A percentile compares a stretch with the other conserved stretches of the same genome.
Conservation (phyloP, 1,140 invertebrate species). For the Hyles euphorbiae region DNA sequence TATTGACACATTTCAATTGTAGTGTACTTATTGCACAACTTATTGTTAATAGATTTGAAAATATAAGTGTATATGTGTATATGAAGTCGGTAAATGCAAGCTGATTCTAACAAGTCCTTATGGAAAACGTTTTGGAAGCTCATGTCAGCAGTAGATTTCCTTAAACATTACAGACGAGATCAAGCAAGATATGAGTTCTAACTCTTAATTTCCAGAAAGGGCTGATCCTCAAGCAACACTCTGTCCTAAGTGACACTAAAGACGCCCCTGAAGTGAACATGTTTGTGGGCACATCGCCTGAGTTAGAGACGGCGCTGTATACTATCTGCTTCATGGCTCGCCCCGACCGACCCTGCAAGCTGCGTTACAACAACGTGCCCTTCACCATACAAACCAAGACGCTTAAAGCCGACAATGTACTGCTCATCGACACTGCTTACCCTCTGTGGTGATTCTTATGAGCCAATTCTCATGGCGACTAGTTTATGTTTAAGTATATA, state of each 20-base stretch:
- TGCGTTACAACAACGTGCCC: conserved; percentile 52
- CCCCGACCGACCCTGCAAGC: conserved; percentile 75
- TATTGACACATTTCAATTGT: no score
- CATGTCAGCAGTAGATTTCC: no score
- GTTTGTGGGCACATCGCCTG: conserved; percentile 94
- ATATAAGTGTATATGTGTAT: no score
- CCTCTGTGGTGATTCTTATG: conserved; percentile 30
- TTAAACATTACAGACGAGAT: background rate
- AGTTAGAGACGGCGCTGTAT: conserved; percentile 93
- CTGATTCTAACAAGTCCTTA: no score
- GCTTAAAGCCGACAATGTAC: conserved; percentile 48
- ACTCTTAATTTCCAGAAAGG: conserved; percentile 51
- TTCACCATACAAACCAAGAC: conserved; percentile 68
- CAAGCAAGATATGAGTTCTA: background rate
- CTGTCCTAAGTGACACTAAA: conserved; percentile 60
- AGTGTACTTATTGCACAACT: no score
- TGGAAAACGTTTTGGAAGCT: no score
- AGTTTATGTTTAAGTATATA: no score
- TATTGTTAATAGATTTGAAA: no score
- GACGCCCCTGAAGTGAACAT: conserved; percentile 74
- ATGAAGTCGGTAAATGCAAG: no score
- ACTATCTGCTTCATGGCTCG: conserved; percentile 89
- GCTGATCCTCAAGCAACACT: conserved; percentile 65
- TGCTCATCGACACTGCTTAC: conserved; percentile 60
- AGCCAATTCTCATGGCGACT: no score